These are phyloP conservation scores for Eugnorisma glareosa DNA, from an alignment of 2,888 invertebrate species.

Conservation along the genomic window DNA sequence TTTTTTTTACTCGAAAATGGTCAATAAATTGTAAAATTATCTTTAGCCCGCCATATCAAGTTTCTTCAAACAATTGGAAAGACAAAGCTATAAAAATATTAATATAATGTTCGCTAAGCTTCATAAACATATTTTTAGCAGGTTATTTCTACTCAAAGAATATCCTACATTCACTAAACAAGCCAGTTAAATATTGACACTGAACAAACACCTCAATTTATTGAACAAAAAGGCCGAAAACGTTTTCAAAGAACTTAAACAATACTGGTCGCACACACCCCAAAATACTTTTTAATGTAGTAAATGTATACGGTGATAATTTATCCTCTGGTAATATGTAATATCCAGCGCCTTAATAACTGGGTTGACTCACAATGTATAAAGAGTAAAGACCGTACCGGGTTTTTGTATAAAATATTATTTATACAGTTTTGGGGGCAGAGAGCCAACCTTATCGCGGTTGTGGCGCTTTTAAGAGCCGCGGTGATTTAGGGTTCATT, in stretches of 20 bases:
- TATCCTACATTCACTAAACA: conserved; percentile 22
- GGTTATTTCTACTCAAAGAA: conserved; percentile 20
- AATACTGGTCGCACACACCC: conserved; percentile 39
- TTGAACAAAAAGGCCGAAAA: conserved; percentile 28
- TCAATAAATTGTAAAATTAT: conserved; percentile 37
- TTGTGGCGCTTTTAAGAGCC: conserved; percentile 70
- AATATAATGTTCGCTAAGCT: conserved; percentile 11
- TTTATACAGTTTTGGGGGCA: conserved; percentile 75
- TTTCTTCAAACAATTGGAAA: conserved; percentile 22
- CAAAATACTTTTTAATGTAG: conserved; percentile 41
- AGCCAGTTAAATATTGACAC: conserved; percentile 26
- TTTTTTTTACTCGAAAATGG: background rate
- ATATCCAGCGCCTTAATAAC: conserved; percentile 67
- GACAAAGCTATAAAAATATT: conserved; percentile 22
- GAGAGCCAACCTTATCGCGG: conserved; percentile 72
- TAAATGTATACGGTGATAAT: conserved; percentile 55
- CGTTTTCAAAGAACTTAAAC: conserved; percentile 36
- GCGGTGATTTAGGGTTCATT: conserved; percentile 67
- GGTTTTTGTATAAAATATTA: conserved; percentile 76
- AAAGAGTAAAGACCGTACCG: conserved; percentile 60
- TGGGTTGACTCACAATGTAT: conserved; percentile 57
- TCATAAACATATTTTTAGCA: conserved; percentile 4
- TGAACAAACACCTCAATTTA: conserved; percentile 31
- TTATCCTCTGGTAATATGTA: conserved; percentile 61
- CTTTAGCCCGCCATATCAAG: background rate